A percentile compares a stretch with the other conserved stretches of the same genome.
Evolutionary conservation across 1,140 invertebrate species (phyloP).

Genomic region (Drosophila chauvacae): DNA sequence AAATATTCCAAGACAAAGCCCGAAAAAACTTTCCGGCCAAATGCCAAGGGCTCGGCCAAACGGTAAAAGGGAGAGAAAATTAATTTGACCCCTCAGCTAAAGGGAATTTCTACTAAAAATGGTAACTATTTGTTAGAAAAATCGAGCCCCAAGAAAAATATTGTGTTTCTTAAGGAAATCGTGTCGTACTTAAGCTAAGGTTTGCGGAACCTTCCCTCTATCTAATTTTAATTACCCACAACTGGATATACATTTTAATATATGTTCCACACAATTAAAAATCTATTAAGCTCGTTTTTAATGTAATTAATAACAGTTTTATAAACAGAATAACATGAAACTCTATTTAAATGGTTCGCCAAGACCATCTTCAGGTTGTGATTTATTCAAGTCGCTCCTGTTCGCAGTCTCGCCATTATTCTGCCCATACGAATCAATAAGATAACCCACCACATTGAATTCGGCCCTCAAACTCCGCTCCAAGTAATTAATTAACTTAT

Average conservation of each 20-base stretch:
- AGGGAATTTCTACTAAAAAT: conserved; percentile 7
- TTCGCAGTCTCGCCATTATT: not conserved
- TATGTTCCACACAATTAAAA: no score
- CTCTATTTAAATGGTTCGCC: not conserved
- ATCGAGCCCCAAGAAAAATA: not conserved
- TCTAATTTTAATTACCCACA: not conserved
- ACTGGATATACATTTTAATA: not conserved
- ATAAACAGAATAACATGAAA: not conserved
- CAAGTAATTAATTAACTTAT: conserved; percentile 38
- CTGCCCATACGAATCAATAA: conserved; percentile 37
- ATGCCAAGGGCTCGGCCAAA: conserved; percentile 60
- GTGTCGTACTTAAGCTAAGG: not conserved
- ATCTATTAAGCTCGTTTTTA: no score
- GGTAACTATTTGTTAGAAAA: conserved; percentile 15
- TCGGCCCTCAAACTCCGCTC: conserved; percentile 56
- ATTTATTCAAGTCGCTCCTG: not conserved
- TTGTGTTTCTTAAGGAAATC: not conserved
- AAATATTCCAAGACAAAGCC: conserved; percentile 27
- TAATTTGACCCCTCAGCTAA: conserved; percentile 18
- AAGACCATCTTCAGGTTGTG: not conserved
- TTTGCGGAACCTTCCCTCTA: not conserved
- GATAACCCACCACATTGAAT: conserved; percentile 54
- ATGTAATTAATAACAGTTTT: not conserved
- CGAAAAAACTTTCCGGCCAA: conserved; percentile 47
- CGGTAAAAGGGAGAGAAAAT: conserved; percentile 25